A percentile compares a stretch with the other conserved stretches of the same genome.
Evolutionary conservation across 2,113 vertebrate genomes (phyloP).

Genomic region (Emydura subglobosa): DNA sequence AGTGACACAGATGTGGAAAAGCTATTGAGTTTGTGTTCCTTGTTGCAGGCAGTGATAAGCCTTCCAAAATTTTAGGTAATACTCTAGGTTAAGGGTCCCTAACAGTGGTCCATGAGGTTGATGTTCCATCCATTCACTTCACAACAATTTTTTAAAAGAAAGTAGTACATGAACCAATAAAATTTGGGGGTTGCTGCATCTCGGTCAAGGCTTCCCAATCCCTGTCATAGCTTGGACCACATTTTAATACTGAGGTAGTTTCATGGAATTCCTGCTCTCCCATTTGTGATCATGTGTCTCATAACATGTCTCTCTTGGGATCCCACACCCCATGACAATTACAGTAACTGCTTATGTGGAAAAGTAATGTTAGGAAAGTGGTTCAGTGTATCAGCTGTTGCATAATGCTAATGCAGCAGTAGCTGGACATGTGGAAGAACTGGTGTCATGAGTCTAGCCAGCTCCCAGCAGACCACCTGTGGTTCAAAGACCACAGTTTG

Average conservation of each 20-base stretch:
- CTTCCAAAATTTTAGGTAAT: rapidly evolving
- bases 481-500: not conserved
- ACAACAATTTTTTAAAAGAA: not conserved
- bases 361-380: too few species aligned
- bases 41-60: not conserved
- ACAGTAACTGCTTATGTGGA: too few species aligned
- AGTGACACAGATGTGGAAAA: not conserved
- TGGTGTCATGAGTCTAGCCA: not conserved
- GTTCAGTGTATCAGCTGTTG: too few species aligned
- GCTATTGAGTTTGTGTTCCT: not conserved
- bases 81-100: rapidly evolving
- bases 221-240: too few species aligned
- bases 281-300: too few species aligned
- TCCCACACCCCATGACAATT: too few species aligned
- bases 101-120: not conserved
- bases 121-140: not conserved
- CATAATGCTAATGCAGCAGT: too few species aligned
- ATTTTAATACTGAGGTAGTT: not conserved
- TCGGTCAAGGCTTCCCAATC: too few species aligned
- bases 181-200: too few species aligned
- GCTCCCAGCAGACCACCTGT: not conserved
- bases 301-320: too few species aligned
- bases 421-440: not conserved
- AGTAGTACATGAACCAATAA: not conserved
- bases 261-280: too few species aligned